Evolutionary conservation across 2,797 vertebrate genomes (phyloP).

Genomic region (Lepidocolaptes lacrymiger): DNA sequence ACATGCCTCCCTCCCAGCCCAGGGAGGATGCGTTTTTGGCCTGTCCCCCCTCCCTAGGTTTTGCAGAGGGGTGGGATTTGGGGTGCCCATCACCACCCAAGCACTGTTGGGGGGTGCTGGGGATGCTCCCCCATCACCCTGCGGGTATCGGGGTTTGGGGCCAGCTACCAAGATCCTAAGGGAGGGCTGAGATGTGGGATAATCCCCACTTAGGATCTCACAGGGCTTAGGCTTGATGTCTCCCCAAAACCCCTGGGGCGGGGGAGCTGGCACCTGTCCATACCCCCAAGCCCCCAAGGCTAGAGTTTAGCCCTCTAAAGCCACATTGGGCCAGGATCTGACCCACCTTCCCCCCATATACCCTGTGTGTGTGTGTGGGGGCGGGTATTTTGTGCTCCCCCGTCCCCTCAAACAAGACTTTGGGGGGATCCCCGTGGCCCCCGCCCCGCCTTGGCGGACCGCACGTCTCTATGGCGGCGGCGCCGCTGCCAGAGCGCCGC

Average conservation of each 20-base stretch:
- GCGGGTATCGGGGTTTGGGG: neutral
- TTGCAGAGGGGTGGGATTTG: neutral
- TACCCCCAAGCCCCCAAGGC: no score
- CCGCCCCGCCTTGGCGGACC: neutral
- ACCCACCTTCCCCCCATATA: fast-evolving
- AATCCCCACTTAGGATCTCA: neutral
- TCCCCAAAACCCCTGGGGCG: no score
- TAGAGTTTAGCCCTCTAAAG: neutral
- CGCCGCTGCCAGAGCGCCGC: neutral
- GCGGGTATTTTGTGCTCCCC: fast-evolving
- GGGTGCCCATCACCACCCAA: fast-evolving
- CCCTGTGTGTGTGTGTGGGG: no score
- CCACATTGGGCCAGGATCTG: no score
- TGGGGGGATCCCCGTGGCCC: fast-evolving
- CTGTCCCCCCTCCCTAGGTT: fast-evolving
- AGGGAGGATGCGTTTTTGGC: fast-evolving
- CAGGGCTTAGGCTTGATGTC: neutral
- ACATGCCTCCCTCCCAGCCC: neutral
- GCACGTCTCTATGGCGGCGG: neutral
- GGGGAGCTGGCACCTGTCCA: no score
- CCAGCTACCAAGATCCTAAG: neutral
- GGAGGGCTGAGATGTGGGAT: neutral
- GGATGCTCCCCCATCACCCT: fast-evolving
- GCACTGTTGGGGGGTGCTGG: fast-evolving
- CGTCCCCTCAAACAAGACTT: fast-evolving